Conservation (phyloP, 2,888 invertebrate genomes). For the Colostygia pectinataria region DNA sequence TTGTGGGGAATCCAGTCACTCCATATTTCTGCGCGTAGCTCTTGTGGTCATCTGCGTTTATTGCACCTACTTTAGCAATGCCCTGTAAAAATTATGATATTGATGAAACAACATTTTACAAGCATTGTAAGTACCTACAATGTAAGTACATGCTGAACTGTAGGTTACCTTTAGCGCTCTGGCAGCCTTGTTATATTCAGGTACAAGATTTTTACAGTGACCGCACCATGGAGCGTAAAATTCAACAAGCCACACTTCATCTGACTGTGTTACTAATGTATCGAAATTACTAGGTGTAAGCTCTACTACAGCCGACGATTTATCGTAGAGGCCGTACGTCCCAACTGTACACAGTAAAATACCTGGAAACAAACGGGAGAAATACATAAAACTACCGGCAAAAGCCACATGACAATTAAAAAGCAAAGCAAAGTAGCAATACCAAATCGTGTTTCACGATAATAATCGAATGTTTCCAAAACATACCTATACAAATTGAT, state of each 20-base stretch:
- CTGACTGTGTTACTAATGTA: constrained; percentile 89
- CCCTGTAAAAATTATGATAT: constrained; percentile 82
- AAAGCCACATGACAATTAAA: constrained; percentile 24
- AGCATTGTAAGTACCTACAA: too few relatives aligned
- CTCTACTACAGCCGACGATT: constrained; percentile 90
- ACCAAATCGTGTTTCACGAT: constrained; percentile 39
- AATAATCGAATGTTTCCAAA: constrained; percentile 55
- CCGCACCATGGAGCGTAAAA: constrained; percentile 99
- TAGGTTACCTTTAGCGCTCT: constrained; percentile 90
- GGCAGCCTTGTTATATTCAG: constrained; percentile 97
- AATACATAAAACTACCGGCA: constrained; percentile 43
- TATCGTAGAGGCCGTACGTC: constrained; percentile 83
- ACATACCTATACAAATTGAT: constrained; percentile 65
- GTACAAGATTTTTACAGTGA: constrained; percentile 93
- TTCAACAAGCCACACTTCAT: constrained; percentile 97
- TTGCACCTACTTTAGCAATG: constrained; percentile 95
- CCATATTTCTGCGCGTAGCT: constrained; percentile 90
- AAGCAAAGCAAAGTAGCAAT: constrained; percentile 14
- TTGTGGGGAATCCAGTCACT: constrained; percentile 96
- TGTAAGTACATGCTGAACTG: too few relatives aligned
- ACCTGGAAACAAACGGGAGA: constrained; percentile 63
- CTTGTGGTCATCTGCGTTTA: constrained; percentile 95
- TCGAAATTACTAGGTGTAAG: constrained; percentile 95
- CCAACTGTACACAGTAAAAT: constrained; percentile 62
- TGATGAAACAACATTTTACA: neutral